Percentiles rank a stretch among this genome's conserved stretches.
phyloP scores from a whole-genome alignment of 1,140 invertebrate species.

The Micrasema minimum region DNA sequence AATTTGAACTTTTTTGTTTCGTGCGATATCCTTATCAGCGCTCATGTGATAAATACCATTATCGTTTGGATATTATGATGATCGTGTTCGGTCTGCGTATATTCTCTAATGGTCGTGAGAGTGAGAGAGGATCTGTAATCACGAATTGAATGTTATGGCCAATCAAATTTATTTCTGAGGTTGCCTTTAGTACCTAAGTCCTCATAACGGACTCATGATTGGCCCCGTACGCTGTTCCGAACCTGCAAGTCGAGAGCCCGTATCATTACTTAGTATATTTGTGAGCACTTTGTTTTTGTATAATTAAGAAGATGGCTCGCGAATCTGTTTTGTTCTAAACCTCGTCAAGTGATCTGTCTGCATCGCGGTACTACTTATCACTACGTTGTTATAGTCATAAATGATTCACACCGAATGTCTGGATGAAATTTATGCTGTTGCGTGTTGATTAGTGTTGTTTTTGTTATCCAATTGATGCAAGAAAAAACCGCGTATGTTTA shows the following conservation, averaged over 20 bases:
- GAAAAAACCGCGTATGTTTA: not conserved
- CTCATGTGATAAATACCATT: conserved; percentile 11
- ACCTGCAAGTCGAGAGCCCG: too few relatives aligned
- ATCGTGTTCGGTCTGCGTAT: too few relatives aligned
- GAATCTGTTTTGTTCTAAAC: conserved; percentile 1
- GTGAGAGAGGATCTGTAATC: too few relatives aligned
- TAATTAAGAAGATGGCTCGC: not conserved
- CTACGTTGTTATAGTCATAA: not conserved
- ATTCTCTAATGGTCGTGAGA: too few relatives aligned
- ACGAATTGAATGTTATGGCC: too few relatives aligned
- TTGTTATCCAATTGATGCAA: conserved; percentile 7
- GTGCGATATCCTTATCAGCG: conserved; percentile 7
- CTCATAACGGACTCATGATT: too few relatives aligned
- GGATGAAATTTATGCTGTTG: not conserved
- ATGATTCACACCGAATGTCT: conserved; percentile 14
- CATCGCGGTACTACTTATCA: not conserved
- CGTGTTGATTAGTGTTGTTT: conserved; percentile 23
- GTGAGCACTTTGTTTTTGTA: too few relatives aligned
- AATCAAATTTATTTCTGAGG: too few relatives aligned
- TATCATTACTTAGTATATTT: too few relatives aligned
- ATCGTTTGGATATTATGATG: conserved; percentile 7
- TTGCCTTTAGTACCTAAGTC: too few relatives aligned
- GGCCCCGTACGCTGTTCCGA: too few relatives aligned
- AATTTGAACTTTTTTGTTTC: conserved; percentile 5
- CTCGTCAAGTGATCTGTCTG: conserved; percentile 12